Evolutionary conservation across 1,140 invertebrate genomes (phyloP).

Genomic region (Papilio aristodemus): DNA sequence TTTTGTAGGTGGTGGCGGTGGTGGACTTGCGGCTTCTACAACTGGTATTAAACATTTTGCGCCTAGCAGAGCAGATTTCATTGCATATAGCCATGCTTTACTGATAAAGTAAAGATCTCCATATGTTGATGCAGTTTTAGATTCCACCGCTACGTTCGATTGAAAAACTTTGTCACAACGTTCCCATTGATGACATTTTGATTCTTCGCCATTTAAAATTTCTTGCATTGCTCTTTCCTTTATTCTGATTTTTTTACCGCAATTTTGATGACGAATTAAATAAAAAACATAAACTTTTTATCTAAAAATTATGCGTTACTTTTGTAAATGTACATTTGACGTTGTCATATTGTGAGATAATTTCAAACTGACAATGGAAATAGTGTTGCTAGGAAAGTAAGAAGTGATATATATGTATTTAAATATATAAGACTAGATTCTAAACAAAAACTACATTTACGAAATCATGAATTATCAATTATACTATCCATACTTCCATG

Average conservation of each 20-base stretch:
- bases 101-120: conserved; percentile 58
- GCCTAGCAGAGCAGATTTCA: conserved; percentile 51
- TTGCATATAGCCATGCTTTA: conserved; percentile 52
- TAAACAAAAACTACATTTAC: too few species aligned
- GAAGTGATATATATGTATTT: neutral
- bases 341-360: conserved; percentile 1
- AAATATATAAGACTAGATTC: too few species aligned
- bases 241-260: conserved; percentile 9
- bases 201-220: neutral
- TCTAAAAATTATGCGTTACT: neutral
- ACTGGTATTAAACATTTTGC: conserved; percentile 46
- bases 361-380: neutral
- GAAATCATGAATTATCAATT: too few species aligned
- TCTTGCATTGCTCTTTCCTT: neutral
- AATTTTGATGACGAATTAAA: conserved; percentile 3
- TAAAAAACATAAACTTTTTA: conserved; percentile 5
- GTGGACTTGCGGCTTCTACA: conserved; percentile 47
- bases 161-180: conserved; percentile 11
- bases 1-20: conserved; percentile 40
- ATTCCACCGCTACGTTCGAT: conserved; percentile 39
- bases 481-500: too few species aligned
- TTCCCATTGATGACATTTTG: neutral
- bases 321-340: conserved; percentile 2
- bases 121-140: conserved; percentile 35
- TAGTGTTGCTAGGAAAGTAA: neutral